A percentile compares a stretch with the other conserved stretches of the same genome.
Conservation (phyloP, 1,140 invertebrate species). For the Drosophila lacteicornis region DNA sequence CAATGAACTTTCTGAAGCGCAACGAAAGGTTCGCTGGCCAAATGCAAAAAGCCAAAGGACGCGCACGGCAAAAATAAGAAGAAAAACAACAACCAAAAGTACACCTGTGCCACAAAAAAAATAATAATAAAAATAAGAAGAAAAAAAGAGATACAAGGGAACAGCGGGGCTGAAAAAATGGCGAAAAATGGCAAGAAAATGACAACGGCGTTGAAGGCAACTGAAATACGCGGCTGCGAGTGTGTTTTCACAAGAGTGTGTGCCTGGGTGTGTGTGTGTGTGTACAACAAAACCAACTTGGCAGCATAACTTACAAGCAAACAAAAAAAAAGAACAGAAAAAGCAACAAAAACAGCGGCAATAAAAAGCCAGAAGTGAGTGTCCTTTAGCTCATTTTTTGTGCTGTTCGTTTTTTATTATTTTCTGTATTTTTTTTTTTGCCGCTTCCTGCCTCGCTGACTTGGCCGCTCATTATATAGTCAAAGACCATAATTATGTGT, state of each 20-base stretch:
- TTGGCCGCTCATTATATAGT: slow-evolving; percentile 81
- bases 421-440: slow-evolving; percentile 35
- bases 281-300: slow-evolving; percentile 66
- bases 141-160: slow-evolving; percentile 41
- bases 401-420: slow-evolving; percentile 43
- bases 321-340: slow-evolving; percentile 42
- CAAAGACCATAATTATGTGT: slow-evolving; percentile 84
- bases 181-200: slow-evolving; percentile 78
- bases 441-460: slow-evolving; percentile 68
- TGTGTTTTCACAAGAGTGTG: slow-evolving; percentile 37
- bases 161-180: slow-evolving; percentile 64
- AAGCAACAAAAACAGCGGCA: slow-evolving; percentile 56
- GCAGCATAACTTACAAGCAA: slow-evolving; percentile 73
- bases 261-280: slow-evolving; percentile 44
- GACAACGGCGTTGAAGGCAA: slow-evolving; percentile 64
- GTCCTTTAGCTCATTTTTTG: slow-evolving; percentile 74
- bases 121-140: slow-evolving; percentile 52
- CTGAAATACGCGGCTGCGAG: slow-evolving; percentile 61
- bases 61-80: slow-evolving; percentile 41
- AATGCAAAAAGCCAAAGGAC: slow-evolving; percentile 69
- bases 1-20: slow-evolving; percentile 82
- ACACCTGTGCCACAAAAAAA: slow-evolving; percentile 76
- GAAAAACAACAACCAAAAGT: slow-evolving; percentile 46
- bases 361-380: slow-evolving; percentile 79
- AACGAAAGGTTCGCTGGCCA: slow-evolving; percentile 75